Base-by-base conservation (phyloP, 2,113 vertebrate genomes). In the Sapayoa aenigma region DNA sequence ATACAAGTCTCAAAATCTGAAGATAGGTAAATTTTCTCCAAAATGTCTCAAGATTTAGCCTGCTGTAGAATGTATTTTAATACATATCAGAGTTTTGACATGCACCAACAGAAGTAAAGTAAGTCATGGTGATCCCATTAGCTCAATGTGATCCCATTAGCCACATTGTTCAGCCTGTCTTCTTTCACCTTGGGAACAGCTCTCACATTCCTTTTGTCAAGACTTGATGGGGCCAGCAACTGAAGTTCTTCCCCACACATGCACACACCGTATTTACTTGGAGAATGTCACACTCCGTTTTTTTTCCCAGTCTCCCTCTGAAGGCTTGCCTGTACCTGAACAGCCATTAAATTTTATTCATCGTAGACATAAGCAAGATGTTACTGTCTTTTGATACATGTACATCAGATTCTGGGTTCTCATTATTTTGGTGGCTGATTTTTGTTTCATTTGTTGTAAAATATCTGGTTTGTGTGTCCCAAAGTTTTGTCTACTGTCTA, bases 171-270 rank as follows among this genome's bases (percentile, higher is more conserved):
- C 89, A 37, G 95, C 90, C 87, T 95, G 93, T 55, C 78, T 97
- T 91, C 80, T 96, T 95, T 98, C 95, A 97, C 91, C 97, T 92
- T 92, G 95, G 94, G 91, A 97, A 81, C 96, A 95, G 95, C 96
- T 96, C 97, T 96, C 44, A 3, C 96, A 97, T 98, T 98, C 97
- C 94, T 94, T 96, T 93, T 86, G 80, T 97, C 58, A 53, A 87
- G 92, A 80, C 91, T 90, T 96, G 87, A 96, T 91, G 95, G 90
- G 84, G 90, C 84, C 24, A 0, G 86, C 94, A 91, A 68, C 89
- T 97, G 84, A 94, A 93, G 65, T 85, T 97, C 94, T 96, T 96
- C 77, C 75, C 73, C 41, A 42, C 78, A 33, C 78, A 46, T 55
- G 74, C 30, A 68, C 93, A 88, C 41, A 11, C 41, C 41, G 60